Evolutionary conservation across 2,113 vertebrate species (phyloP).

Genomic region (Empidonax traillii): DNA sequence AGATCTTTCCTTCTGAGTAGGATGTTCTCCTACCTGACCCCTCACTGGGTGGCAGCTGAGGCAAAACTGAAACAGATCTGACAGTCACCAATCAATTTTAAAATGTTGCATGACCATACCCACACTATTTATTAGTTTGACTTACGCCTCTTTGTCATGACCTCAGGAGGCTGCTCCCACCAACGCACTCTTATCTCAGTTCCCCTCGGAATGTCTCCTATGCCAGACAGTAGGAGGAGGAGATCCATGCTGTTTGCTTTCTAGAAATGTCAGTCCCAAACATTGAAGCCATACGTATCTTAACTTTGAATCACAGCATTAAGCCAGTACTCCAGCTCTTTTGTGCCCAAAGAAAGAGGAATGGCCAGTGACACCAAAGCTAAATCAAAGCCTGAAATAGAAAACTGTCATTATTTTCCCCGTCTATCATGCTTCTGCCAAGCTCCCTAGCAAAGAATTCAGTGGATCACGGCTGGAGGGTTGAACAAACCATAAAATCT

Average conservation of each 20-base stretch:
- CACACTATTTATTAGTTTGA: neutral
- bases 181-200: neutral
- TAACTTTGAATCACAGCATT: neutral
- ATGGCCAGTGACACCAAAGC: neutral
- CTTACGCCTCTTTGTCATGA: neutral
- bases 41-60: neutral
- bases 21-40: fast-evolving
- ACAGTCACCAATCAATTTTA: neutral
- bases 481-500: neutral
- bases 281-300: fast-evolving
- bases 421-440: neutral
- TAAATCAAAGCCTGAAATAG: neutral
- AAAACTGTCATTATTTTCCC: neutral
- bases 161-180: neutral
- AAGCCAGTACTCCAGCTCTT: neutral
- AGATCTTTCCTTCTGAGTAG: neutral
- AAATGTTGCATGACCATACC: neutral
- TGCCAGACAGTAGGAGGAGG: neutral
- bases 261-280: neutral
- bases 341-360: neutral
- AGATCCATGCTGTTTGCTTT: neutral
- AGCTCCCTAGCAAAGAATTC: neutral
- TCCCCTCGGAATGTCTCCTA: neutral
- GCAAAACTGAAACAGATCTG: neutral
- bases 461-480: neutral